phyloP scores from a whole-genome alignment of 2,113 vertebrate genomes.

The Zosterops hypoxanthus region DNA sequence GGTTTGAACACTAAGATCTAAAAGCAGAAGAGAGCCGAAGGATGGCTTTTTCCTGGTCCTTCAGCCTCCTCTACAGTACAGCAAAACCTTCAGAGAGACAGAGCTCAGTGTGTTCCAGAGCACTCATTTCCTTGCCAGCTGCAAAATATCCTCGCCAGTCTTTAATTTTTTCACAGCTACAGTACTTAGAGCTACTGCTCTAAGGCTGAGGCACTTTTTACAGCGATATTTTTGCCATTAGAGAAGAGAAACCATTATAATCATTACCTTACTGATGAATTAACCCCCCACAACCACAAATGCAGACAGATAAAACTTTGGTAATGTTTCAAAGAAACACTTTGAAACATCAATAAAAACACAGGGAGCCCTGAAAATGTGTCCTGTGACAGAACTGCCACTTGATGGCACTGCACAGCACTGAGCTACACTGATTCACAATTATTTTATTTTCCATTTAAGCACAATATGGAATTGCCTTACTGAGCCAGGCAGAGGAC shows the following conservation, averaged over 20 bases:
- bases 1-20: background rate
- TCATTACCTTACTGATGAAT: background rate
- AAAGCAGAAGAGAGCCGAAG: background rate
- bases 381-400: background rate
- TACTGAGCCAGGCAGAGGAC: background rate
- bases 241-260: background rate
- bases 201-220: background rate
- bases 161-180: slow-evolving; percentile 37
- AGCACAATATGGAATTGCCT: background rate
- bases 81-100: background rate
- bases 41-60: background rate
- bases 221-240: background rate
- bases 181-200: background rate
- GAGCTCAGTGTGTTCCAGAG: background rate
- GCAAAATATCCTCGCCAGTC: background rate
- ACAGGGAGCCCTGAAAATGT: background rate
- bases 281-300: background rate
- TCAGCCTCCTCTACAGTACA: slow-evolving; percentile 7
- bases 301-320: background rate
- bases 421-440: background rate
- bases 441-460: background rate
- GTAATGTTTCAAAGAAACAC: background rate
- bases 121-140: slow-evolving; percentile 5
- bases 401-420: slow-evolving; percentile 53
- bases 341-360: background rate